Percentiles rank a stretch among this genome's conserved stretches.
Evolutionary conservation across 2,113 vertebrate genomes (phyloP).

Genomic region (Dasyurus viverrinus): DNA sequence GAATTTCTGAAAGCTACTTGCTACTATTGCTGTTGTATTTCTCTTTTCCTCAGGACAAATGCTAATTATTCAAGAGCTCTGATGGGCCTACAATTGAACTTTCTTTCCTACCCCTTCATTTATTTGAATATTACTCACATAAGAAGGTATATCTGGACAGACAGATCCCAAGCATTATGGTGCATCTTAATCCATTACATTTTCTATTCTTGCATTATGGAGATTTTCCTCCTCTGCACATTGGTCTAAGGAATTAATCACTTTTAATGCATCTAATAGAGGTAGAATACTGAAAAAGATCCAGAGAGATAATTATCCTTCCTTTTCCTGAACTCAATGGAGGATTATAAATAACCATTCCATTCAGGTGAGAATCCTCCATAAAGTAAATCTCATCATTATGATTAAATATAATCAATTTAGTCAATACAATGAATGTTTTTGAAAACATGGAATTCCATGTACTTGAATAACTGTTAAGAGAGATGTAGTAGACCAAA

Average conservation of each 20-base stretch:
- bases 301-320: neutral
- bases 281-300: neutral
- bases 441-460: neutral
- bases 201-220: neutral
- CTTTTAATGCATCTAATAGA: neutral
- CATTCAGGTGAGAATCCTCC: neutral
- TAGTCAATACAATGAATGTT: neutral
- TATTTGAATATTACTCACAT: neutral
- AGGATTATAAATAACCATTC: neutral
- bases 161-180: neutral
- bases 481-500: neutral
- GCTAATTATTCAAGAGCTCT: neutral
- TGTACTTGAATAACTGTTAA: neutral
- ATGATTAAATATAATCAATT: neutral
- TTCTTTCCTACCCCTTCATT: neutral
- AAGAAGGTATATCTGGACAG: neutral
- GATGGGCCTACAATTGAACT: neutral
- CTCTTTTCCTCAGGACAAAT: neutral
- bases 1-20: neutral
- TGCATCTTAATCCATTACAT: neutral
- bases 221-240: neutral
- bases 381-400: neutral
- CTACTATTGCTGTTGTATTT: neutral
- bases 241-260: neutral
- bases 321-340: neutral